phyloP scores from a whole-genome alignment of 2,888 invertebrate species.

The Rhimphoctona megacephalus region DNA sequence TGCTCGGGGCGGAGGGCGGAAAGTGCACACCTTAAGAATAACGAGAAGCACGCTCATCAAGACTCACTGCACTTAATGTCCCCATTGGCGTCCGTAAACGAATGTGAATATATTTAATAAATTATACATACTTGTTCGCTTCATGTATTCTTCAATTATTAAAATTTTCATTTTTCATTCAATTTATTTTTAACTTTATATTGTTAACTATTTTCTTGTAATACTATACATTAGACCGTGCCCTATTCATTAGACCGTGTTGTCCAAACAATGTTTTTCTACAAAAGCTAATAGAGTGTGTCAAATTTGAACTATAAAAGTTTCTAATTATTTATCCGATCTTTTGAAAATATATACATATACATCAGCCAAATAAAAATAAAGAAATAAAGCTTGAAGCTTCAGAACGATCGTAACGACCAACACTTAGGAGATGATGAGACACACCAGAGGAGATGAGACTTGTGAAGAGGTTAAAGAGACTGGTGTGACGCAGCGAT shows the following conservation, averaged over 20 bases:
- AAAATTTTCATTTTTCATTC: not conserved
- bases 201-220: not conserved
- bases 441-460: constrained; percentile 30
- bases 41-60: not conserved
- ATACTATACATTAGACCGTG: not conserved
- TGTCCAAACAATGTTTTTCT: not conserved
- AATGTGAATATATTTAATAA: not conserved
- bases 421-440: constrained; percentile 6
- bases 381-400: not conserved
- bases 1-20: constrained; percentile 59
- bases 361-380: not conserved
- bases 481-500: constrained; percentile 71
- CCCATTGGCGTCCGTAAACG: not conserved
- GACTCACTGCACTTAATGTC: constrained; percentile 8
- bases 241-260: too few relatives aligned
- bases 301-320: not conserved
- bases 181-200: not conserved
- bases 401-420: constrained; percentile 29
- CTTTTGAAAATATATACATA: not conserved
- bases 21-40: constrained; percentile 18
- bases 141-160: not conserved
- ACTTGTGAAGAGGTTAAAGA: constrained; percentile 63
- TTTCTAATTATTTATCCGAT: not conserved
- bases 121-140: not conserved
- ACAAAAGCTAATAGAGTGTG: not conserved